Conservation (phyloP, 37 sponge, comb jelly and placozoan species). For the Lycopodina hypogea region DNA sequence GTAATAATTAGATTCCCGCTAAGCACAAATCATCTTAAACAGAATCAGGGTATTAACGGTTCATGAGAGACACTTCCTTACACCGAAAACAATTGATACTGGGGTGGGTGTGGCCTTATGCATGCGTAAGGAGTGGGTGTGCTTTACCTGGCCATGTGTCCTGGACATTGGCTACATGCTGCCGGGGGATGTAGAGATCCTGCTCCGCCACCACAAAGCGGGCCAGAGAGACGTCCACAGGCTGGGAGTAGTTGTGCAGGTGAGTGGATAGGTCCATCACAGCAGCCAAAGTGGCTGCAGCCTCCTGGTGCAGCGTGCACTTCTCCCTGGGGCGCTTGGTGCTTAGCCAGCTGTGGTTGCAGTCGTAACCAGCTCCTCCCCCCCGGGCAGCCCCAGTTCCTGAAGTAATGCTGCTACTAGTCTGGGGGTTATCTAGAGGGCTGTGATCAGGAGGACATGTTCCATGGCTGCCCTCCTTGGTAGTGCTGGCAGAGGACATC, state of each 20-base stretch:
- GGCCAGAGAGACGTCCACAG: constrained; percentile 30
- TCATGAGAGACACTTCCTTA: no score
- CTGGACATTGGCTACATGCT: constrained; percentile 33
- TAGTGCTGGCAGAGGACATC: background rate
- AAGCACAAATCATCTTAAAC: no score
- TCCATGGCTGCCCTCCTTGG: background rate
- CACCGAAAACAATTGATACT: no score
- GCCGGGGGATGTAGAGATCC: constrained; percentile 75
- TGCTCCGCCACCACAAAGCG: constrained; percentile 60
- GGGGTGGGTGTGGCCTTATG: no score
- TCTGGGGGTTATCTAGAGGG: background rate
- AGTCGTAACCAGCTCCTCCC: background rate
- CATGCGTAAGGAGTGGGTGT: no score
- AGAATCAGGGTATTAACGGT: no score
- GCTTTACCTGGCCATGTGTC: constrained; percentile 72
- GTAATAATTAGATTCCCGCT: no score
- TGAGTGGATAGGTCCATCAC: constrained; percentile 71
- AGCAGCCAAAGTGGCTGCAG: constrained; percentile 25
- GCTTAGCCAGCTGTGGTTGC: constrained; percentile 1
- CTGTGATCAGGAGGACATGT: no score
- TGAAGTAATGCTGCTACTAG: background rate
- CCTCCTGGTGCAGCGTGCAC: background rate
- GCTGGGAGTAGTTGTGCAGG: constrained; percentile 44
- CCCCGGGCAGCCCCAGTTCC: background rate
- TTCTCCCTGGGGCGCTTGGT: background rate